Conservation (phyloP, 2,113 vertebrate species). For the Solea solea region DNA sequence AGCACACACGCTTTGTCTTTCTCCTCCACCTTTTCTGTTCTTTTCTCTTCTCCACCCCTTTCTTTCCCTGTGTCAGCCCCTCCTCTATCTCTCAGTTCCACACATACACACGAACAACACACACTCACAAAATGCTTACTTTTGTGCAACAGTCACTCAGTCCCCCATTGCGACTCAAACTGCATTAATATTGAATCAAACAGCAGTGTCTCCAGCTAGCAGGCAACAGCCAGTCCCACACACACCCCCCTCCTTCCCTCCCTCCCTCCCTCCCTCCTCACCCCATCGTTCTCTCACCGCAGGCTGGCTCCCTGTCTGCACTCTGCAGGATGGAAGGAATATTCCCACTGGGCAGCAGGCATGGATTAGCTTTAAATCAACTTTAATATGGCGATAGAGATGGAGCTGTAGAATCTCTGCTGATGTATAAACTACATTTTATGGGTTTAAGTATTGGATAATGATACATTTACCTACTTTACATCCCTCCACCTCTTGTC, state of each 20-base stretch:
- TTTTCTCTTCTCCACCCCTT: constrained; percentile 47
- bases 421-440: constrained; percentile 61
- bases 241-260: neutral
- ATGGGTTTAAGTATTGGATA: constrained; percentile 64
- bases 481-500: constrained; percentile 29
- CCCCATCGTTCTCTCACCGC: constrained; percentile 81
- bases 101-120: constrained; percentile 39
- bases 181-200: constrained; percentile 89
- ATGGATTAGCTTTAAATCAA: constrained; percentile 83
- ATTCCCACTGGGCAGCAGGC: constrained; percentile 78
- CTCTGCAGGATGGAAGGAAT: constrained; percentile 81
- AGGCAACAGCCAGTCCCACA: constrained; percentile 71
- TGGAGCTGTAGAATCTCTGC: constrained; percentile 61
- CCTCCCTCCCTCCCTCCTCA: constrained; percentile 24
- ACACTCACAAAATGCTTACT: constrained; percentile 76
- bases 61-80: constrained; percentile 38
- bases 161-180: constrained; percentile 82
- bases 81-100: constrained; percentile 48
- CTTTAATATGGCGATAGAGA: constrained; percentile 80
- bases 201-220: constrained; percentile 80
- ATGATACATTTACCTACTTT: constrained; percentile 52
- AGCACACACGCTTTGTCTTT: constrained; percentile 57
- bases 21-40: constrained; percentile 54
- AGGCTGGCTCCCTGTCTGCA: constrained; percentile 81
- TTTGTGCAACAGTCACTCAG: constrained; percentile 81